A percentile compares a stretch with the other conserved stretches of the same genome.
These are phyloP conservation scores for Autographa gamma DNA, from an alignment of 2,888 invertebrate genomes.

Conservation along the genomic window DNA sequence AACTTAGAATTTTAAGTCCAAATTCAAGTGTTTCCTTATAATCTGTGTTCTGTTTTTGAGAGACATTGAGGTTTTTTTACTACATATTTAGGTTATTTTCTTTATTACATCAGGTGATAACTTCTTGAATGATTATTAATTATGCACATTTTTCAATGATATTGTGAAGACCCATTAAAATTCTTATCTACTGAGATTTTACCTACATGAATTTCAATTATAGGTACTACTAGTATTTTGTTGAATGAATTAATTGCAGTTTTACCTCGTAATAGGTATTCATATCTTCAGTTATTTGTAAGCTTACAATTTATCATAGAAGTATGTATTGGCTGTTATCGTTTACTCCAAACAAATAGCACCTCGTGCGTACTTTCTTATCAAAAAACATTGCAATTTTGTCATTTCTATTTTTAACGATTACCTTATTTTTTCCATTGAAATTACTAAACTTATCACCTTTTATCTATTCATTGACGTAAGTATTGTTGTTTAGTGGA, in stretches of 20 bases:
- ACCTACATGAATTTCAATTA: background rate
- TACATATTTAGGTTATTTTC: too few relatives aligned
- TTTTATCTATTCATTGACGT: constrained; percentile 41
- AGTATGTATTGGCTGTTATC: background rate
- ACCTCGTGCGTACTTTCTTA: constrained; percentile 16
- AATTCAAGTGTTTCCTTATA: background rate
- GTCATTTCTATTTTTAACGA: constrained; percentile 59
- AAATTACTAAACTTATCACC: constrained; percentile 7
- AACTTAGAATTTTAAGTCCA: background rate
- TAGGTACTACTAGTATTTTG: background rate
- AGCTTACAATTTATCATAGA: background rate
- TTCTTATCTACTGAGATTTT: background rate
- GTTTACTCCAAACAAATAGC: background rate
- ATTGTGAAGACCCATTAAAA: background rate
- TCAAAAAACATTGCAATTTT: constrained; percentile 16
- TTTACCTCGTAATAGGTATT: background rate
- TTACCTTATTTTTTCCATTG: constrained; percentile 43
- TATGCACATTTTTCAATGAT: too few relatives aligned
- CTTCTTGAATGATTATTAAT: too few relatives aligned
- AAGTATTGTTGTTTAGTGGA: background rate
- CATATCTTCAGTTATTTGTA: background rate
- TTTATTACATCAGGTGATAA: too few relatives aligned
- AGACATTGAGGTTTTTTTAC: constrained; percentile 13
- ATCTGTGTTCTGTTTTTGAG: constrained; percentile 15
- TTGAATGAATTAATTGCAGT: background rate